Percentiles rank a stretch among this genome's conserved stretches.
These are phyloP conservation scores for Manis crassicaudata DNA, from an alignment of 2,797 vertebrate genomes.

Conservation along the genomic window DNA sequence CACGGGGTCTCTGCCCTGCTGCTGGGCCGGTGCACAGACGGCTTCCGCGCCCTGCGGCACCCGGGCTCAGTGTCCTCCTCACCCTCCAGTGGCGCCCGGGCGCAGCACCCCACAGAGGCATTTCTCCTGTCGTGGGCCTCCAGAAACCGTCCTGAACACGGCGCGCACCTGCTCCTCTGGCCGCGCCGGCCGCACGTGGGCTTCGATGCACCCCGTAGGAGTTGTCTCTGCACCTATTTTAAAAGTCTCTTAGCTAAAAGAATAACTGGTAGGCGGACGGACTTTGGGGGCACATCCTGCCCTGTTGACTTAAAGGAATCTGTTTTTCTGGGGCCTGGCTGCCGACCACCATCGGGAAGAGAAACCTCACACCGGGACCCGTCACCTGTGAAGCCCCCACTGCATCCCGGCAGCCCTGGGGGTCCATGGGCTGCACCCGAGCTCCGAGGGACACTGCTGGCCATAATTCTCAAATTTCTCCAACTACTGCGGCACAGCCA, in stretches of 20 bases:
- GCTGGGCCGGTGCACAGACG: too few species aligned
- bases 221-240: not conserved
- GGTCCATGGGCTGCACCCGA: not conserved
- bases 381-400: not conserved
- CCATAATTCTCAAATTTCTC: not conserved
- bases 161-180: too few species aligned
- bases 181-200: too few species aligned
- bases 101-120: not conserved
- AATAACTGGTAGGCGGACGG: not conserved
- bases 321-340: not conserved
- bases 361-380: not conserved
- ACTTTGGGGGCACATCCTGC: not conserved
- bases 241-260: constrained; percentile 21
- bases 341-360: constrained; percentile 9
- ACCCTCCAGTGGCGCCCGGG: not conserved
- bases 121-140: not conserved
- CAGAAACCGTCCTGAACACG: constrained; percentile 16
- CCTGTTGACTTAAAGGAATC: constrained; percentile 42
- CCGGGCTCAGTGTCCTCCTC: not conserved
- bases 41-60: not conserved
- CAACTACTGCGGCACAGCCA: not conserved
- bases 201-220: not conserved
- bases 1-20: too few species aligned
- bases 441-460: not conserved
- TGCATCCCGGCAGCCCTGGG: not conserved